phyloP scores from a whole-genome alignment of 2,888 invertebrate species.

The Macropis europaea region DNA sequence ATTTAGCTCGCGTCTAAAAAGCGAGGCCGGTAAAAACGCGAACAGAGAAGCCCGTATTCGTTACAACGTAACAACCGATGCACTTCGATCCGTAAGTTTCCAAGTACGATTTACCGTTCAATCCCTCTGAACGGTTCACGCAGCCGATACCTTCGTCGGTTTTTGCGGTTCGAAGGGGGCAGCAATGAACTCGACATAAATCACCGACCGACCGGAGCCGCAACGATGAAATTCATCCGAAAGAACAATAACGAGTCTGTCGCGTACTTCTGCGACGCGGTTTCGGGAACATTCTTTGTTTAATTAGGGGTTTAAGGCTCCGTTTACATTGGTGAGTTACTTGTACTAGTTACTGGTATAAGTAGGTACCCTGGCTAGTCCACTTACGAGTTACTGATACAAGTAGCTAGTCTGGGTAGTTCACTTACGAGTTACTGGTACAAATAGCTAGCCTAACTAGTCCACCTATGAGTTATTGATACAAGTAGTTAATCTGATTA shows the following conservation, averaged over 20 bases:
- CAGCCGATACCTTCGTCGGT: slow-evolving; percentile 26
- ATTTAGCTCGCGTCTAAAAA: slow-evolving; percentile 35
- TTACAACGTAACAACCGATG: slow-evolving; percentile 37
- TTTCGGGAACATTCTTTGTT: background rate
- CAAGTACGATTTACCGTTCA: slow-evolving; percentile 63
- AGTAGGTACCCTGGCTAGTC: too few relatives aligned
- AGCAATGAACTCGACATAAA: slow-evolving; percentile 35
- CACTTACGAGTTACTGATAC: too few relatives aligned
- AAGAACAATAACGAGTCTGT: slow-evolving; percentile 12
- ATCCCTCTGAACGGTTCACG: slow-evolving; percentile 41
- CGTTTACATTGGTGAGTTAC: too few relatives aligned
- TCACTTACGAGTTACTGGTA: too few relatives aligned
- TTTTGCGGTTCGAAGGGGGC: slow-evolving; percentile 45
- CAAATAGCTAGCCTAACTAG: too few relatives aligned
- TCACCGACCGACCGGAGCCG: slow-evolving; percentile 12
- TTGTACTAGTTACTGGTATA: too few relatives aligned
- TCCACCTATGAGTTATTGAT: too few relatives aligned
- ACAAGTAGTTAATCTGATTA: too few relatives aligned
- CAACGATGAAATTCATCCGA: slow-evolving; percentile 14
- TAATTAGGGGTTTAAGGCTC: too few relatives aligned
- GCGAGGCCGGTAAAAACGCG: slow-evolving; percentile 30
- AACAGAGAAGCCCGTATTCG: slow-evolving; percentile 33
- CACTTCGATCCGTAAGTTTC: slow-evolving; percentile 51
- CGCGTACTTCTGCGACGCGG: background rate
- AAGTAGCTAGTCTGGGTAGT: too few relatives aligned